phyloP scores from a whole-genome alignment of 2,113 vertebrate genomes.

The Notothenia rossii region DNA sequence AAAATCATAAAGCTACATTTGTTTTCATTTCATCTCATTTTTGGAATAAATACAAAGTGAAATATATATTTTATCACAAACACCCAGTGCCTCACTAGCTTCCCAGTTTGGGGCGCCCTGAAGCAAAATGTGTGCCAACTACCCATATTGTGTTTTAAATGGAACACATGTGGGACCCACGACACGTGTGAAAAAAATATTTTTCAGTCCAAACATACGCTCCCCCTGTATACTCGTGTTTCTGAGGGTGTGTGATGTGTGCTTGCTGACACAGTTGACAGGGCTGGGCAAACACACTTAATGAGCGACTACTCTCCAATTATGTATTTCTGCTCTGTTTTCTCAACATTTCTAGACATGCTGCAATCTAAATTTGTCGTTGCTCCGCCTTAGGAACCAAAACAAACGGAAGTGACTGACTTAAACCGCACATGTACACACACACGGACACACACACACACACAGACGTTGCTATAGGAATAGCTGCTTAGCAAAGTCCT shows the following conservation, averaged over 20 bases:
- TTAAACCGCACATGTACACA: conserved; percentile 30
- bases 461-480: conserved; percentile 35
- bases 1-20: background rate
- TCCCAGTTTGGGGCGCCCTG: background rate
- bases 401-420: conserved; percentile 72
- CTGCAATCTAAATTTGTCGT: conserved; percentile 64
- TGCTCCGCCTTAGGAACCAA: conserved; percentile 60
- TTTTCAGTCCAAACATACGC: background rate
- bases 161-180: background rate
- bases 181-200: background rate
- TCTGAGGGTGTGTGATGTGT: background rate
- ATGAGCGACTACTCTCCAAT: conserved; percentile 65
- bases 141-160: background rate
- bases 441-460: conserved; percentile 15
- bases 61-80: background rate
- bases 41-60: background rate
- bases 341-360: conserved; percentile 43
- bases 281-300: conserved; percentile 45
- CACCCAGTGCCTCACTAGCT: background rate
- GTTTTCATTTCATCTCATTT: background rate
- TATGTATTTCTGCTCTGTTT: conserved; percentile 63
- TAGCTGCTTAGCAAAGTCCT: conserved; percentile 45
- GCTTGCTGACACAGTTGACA: conserved; percentile 22
- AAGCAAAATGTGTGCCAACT: background rate
- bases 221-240: conserved; percentile 4